Conservation (phyloP, 1,140 invertebrate genomes). For the Atta cephalotes region DNA sequence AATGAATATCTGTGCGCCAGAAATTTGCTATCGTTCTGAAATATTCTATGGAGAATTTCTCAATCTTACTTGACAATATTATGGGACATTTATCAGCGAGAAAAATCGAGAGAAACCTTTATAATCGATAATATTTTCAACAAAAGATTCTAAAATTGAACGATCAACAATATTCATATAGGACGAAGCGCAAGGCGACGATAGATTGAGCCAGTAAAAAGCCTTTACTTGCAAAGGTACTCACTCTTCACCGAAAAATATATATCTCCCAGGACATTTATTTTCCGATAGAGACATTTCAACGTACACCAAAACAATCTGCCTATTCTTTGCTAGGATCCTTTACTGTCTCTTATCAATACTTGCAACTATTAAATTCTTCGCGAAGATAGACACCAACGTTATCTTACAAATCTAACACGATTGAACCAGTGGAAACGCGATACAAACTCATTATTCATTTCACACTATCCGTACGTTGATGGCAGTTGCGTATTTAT, state of each 20-base stretch:
- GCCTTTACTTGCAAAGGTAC: background rate
- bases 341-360: background rate
- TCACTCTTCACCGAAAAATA: conserved; percentile 4
- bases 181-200: conserved; percentile 9
- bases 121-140: background rate
- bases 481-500: conserved; percentile 72
- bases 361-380: conserved; percentile 26
- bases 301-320: background rate
- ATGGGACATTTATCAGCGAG: background rate
- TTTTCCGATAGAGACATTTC: conserved; percentile 8
- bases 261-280: conserved; percentile 14
- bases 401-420: conserved; percentile 38
- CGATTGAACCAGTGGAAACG: background rate
- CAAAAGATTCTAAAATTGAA: conserved; percentile 21
- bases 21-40: background rate
- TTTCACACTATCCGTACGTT: conserved; percentile 45
- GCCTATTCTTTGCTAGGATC: conserved; percentile 17
- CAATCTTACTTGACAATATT: background rate
- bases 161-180: background rate
- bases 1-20: conserved; percentile 51
- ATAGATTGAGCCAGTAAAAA: conserved; percentile 19
- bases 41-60: background rate
- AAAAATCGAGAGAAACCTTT: background rate
- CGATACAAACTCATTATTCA: conserved; percentile 48
- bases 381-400: conserved; percentile 27